Base-by-base conservation (phyloP, 2,113 vertebrate genomes). In the Coptodon bakossiorum region DNA sequence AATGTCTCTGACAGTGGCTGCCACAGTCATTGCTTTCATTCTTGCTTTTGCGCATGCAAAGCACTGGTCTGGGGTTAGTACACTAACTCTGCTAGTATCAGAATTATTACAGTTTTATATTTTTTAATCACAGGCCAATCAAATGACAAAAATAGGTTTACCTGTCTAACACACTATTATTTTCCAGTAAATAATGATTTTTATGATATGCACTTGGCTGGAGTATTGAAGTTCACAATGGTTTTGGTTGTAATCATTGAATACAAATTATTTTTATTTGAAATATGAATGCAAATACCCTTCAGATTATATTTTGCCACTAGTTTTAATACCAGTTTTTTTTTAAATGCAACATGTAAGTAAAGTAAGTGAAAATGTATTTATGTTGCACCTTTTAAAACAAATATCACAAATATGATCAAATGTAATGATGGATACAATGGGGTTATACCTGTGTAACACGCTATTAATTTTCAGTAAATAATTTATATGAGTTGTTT, bases 1-100 rank as follows among this genome's bases (percentile, higher is more conserved):
- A 82, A 97, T 97, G 97, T 22, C 81, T 14, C 29, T 97, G 9
- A 95, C 96, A 0, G 61, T 96, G 19, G 84, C n/a, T 45, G 80
- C 86, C 12, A 96, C 96, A 16, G 53, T 79, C 22, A 95, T 93
- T 3, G 97, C 96, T 40, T 97, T 97, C 89, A 95, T 97, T 81
- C 88, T 97, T 45, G 14, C 87, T 14, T 97, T 97, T 85, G 83
- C 86, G 9, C 11, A 93, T 1, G 91, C 19, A 1, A 9, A 53
- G 66, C 88, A 14, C 54, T 97, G 97, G 97, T 90, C 88, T 90
- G 88, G 84, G 86, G 97, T 97, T 86, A 96, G 96, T 93, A 59
- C 9, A 22, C 9, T 2, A 2, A 12, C 43, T 38, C 38, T 38
- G 9, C 9, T 38, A 9, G 2, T 9, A 38, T 2, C 36, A 38